Conservation (phyloP, 2,888 invertebrate species). For the Chesias legatella region DNA sequence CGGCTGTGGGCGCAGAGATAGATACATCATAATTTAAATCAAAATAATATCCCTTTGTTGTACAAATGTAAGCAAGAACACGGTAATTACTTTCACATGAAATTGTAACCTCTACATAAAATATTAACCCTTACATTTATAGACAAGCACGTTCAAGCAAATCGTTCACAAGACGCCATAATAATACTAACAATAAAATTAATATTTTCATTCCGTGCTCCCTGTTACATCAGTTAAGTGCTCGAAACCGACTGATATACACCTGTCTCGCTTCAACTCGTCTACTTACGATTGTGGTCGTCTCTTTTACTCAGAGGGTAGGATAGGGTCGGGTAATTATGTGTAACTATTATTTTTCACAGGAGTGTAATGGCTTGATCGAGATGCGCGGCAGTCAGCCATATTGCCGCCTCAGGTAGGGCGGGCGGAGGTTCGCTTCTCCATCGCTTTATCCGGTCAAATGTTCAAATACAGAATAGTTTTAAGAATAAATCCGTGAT, state of each 20-base stretch:
- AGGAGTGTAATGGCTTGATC: conserved; percentile 67
- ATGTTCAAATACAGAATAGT: too few relatives aligned
- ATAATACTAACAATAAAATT: conserved; percentile 53
- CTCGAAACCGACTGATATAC: conserved; percentile 49
- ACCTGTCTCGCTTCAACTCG: conserved; percentile 46
- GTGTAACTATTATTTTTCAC: conserved; percentile 77
- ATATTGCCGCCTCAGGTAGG: conserved; percentile 45
- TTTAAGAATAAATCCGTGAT: too few relatives aligned
- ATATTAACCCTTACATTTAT: conserved; percentile 12
- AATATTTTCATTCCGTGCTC: conserved; percentile 69
- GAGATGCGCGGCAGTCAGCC: conserved; percentile 51
- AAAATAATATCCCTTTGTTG: too few relatives aligned
- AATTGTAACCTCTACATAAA: too few relatives aligned
- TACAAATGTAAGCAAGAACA: too few relatives aligned
- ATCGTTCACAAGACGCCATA: conserved; percentile 26
- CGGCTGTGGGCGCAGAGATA: too few relatives aligned
- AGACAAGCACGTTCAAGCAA: conserved; percentile 45
- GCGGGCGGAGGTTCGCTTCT: conserved; percentile 6
- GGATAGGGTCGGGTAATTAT: conserved; percentile 64
- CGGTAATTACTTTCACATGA: too few relatives aligned
- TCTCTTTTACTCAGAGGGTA: conserved; percentile 40
- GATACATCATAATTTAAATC: too few relatives aligned
- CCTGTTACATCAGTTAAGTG: conserved; percentile 78
- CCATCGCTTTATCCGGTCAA: neutral
- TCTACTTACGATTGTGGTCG: conserved; percentile 24